Evolutionary conservation across 2,888 invertebrate genomes (phyloP), one percentile per base, ranked within the genome.

Genomic region (Kuschelorhynchus macadamiae): DNA sequence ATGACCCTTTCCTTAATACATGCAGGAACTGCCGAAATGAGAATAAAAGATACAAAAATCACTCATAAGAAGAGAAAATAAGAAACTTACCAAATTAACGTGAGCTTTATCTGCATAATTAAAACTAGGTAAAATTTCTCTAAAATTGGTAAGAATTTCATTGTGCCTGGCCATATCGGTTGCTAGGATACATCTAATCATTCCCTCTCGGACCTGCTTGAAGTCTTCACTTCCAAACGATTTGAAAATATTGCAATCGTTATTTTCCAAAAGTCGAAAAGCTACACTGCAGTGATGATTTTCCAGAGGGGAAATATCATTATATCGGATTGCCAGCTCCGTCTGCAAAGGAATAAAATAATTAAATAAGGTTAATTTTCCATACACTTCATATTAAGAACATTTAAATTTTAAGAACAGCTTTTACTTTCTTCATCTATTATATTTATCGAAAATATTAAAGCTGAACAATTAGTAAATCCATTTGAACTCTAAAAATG

Each of bases 251-350:
- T 94, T 94, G 82, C 92, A 92, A 79, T 92, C 92, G 60, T 91
- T 90, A 78, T 91, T 89, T 79, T 92, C 92, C 74, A 94, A 86
- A 74, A 94, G 88, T 70, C 92, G 89, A 83, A 94, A 94, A 46
- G 93, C 91, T 75, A 94, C 92, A 71, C 93, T 93, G 83, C 93
- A 93, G 81, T 94, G 94, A 82, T 94, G 94, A 83, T 94, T 94
- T 83, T 94, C 94, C 80, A 94, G 84, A 1, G 93, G 93, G 56
- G 93, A 93, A 79, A 93, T 93, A 85, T 94, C 93, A 83, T 94
- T 94, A 85, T 94, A 94, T 81, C 93, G 88, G 73, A 94, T 87
- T 25, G 93, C 93, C 79, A 94, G 84, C 81, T 93, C 93, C 42
- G 94, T 94, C 78, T 70, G 36, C 11, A 70, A 32, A 12, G 30